phyloP scores from a whole-genome alignment of 2,113 vertebrate species.

The Varanus komodoensis region DNA sequence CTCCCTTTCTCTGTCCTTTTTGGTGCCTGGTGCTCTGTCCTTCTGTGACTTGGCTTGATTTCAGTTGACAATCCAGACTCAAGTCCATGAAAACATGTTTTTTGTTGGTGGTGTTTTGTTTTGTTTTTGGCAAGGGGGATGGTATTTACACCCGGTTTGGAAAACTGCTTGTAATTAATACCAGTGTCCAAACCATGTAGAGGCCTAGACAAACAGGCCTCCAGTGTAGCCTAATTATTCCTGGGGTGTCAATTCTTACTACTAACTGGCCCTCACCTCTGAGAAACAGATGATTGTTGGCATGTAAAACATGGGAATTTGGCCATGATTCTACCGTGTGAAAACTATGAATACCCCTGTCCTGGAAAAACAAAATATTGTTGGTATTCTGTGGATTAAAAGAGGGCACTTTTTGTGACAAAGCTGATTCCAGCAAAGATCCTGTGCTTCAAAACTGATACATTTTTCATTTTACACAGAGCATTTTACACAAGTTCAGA shows the following conservation, averaged over 20 bases:
- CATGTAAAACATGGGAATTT: not conserved
- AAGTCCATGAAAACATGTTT: not conserved
- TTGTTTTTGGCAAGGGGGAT: too few species aligned
- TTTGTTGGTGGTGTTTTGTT: not conserved
- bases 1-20: not conserved
- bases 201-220: not conserved
- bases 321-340: not conserved
- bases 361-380: not conserved
- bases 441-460: not conserved
- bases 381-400: too few species aligned
- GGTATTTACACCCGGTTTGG: not conserved
- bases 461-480: not conserved
- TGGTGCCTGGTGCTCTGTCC: not conserved
- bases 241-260: not conserved
- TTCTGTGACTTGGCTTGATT: not conserved
- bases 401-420: not conserved
- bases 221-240: not conserved
- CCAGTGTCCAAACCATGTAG: not conserved
- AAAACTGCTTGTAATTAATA: not conserved
- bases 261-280: not conserved
- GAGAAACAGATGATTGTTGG: not conserved
- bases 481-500: too few species aligned
- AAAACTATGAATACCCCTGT: not conserved
- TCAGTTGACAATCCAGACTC: slow-evolving; percentile 44
- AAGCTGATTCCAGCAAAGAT: not conserved